A percentile compares a stretch with the other conserved stretches of the same genome.
phyloP scores from a whole-genome alignment of 2,888 invertebrate species.

The Choreutis nemorana region DNA sequence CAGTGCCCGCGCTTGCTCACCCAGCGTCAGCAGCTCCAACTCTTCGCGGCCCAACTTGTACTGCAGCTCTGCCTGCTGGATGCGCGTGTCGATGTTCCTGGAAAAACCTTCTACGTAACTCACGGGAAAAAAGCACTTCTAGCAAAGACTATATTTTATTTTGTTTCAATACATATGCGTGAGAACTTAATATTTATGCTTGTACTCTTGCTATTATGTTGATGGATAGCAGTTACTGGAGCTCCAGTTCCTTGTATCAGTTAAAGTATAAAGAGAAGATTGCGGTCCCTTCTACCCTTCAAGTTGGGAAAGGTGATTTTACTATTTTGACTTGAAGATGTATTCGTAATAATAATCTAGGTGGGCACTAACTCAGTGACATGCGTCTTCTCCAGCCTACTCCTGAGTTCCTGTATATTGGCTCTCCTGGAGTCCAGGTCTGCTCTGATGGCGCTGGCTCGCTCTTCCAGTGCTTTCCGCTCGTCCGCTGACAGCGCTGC shows the following conservation, averaged over 20 bases:
- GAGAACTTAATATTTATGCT: too few species aligned
- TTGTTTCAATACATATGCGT: too few species aligned
- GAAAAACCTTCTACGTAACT: constrained; percentile 18
- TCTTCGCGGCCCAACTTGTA: constrained; percentile 90
- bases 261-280: too few species aligned
- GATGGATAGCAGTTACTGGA: too few species aligned
- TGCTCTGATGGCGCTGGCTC: constrained; percentile 53
- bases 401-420: constrained; percentile 82
- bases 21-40: constrained; percentile 81
- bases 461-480: constrained; percentile 62
- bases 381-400: constrained; percentile 82
- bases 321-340: too few species aligned
- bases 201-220: too few species aligned
- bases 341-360: too few species aligned
- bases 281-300: too few species aligned
- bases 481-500: constrained; percentile 61
- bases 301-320: too few species aligned
- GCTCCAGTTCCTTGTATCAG: too few species aligned
- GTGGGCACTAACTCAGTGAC: constrained; percentile 90
- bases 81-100: constrained; percentile 89
- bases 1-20: constrained; percentile 83
- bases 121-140: neutral
- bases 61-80: constrained; percentile 90
- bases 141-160: too few species aligned
- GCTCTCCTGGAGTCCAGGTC: constrained; percentile 82